Evolutionary conservation across 2,797 vertebrate genomes (phyloP).

Genomic region (Sebastolobus altivelis): DNA sequence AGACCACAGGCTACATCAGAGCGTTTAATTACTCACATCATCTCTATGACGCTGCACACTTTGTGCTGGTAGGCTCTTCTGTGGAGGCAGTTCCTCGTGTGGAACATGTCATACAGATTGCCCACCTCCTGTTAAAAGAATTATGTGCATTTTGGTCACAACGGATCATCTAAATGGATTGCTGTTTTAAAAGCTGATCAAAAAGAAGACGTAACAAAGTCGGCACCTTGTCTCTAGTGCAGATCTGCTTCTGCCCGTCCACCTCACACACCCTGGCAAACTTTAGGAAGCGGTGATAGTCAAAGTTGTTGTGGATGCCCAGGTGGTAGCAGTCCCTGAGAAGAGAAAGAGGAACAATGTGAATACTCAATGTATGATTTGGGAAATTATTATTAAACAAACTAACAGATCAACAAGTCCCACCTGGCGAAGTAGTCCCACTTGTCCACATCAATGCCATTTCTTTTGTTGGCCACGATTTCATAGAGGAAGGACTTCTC

Average conservation of each 20-base stretch:
- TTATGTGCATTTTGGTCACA: background rate
- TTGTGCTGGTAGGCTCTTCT: constrained; percentile 96
- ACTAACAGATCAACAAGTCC: background rate
- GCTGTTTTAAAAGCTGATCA: background rate
- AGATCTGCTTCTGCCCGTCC: constrained; percentile 87
- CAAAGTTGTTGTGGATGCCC: constrained; percentile 96
- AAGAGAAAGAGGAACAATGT: background rate
- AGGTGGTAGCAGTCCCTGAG: constrained; percentile 94
- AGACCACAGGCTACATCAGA: background rate
- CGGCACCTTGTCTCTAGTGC: constrained; percentile 94
- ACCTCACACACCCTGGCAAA: constrained; percentile 94
- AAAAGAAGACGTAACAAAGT: background rate
- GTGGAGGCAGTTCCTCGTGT: constrained; percentile 92
- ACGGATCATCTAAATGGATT: background rate
- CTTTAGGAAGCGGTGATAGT: constrained; percentile 91
- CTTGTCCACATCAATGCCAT: constrained; percentile 97
- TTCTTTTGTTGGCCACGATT: constrained; percentile 96
- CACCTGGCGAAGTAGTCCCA: constrained; percentile 99
- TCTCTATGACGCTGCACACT: constrained; percentile 93
- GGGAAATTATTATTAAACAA: background rate
- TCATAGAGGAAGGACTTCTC: constrained; percentile 97
- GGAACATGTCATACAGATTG: constrained; percentile 97
- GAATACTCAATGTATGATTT: background rate
- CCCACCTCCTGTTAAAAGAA: constrained; percentile 89
- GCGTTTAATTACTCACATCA: constrained; percentile 88